phyloP scores from a whole-genome alignment of 1,140 invertebrate genomes.

The Arion vulgaris region DNA sequence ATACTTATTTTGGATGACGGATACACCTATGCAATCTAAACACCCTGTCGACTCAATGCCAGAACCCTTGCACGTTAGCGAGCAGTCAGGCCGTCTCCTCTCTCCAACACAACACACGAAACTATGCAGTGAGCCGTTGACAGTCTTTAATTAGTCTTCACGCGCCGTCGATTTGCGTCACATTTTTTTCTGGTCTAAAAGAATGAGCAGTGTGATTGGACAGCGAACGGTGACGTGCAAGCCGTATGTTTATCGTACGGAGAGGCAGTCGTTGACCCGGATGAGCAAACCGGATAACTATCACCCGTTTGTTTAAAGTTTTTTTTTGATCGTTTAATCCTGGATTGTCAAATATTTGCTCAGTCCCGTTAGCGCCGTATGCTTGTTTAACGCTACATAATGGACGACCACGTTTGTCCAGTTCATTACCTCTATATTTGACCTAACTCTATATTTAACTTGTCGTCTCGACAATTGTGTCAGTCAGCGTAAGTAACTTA shows the following conservation, averaged over 20 bases:
- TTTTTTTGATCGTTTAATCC: not conserved
- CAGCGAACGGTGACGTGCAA: too few relatives aligned
- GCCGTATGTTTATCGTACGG: not conserved
- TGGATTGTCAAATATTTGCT: not conserved
- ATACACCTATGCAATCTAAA: too few relatives aligned
- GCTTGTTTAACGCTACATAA: not conserved
- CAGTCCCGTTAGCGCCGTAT: not conserved
- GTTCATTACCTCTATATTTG: not conserved
- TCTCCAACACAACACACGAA: not conserved
- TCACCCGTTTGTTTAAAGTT: not conserved
- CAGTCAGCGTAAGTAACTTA: not conserved
- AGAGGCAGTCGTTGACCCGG: not conserved
- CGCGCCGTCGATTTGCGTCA: not conserved
- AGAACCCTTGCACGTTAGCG: not conserved
- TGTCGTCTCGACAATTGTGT: not conserved
- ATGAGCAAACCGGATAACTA: not conserved
- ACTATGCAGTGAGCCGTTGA: not conserved
- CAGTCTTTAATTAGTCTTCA: not conserved
- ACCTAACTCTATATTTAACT: not conserved
- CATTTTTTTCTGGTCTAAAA: too few relatives aligned
- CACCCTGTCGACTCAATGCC: too few relatives aligned
- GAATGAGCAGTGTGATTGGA: too few relatives aligned
- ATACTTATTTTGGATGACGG: too few relatives aligned
- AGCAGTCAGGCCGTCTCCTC: not conserved
- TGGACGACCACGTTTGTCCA: not conserved